Percentiles rank a stretch among this genome's conserved stretches.
phyloP scores from a whole-genome alignment of 2,113 vertebrate genomes.

The Tyto alba region DNA sequence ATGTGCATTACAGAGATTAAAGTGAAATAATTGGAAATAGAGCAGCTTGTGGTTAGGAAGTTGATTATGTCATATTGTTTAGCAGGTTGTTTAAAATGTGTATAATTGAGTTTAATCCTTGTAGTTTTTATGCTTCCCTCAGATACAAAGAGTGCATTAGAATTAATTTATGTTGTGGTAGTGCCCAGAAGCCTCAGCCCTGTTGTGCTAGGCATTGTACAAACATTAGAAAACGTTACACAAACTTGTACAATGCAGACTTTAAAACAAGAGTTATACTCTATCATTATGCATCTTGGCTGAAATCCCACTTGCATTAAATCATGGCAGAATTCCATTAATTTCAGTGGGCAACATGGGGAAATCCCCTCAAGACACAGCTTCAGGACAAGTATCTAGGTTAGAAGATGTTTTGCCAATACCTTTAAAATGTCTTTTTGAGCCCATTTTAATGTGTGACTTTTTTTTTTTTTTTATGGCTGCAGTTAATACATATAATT shows the following conservation, averaged over 20 bases:
- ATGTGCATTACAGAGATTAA: neutral
- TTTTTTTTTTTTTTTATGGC: neutral
- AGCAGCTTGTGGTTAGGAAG: conserved; percentile 37
- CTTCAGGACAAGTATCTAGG: neutral
- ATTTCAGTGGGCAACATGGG: neutral
- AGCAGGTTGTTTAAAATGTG: conserved; percentile 29
- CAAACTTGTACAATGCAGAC: neutral
- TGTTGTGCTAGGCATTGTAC: neutral
- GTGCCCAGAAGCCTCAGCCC: conserved; percentile 25
- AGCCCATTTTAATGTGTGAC: neutral
- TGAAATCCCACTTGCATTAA: neutral
- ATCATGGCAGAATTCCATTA: neutral
- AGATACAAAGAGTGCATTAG: conserved; percentile 15
- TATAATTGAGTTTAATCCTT: conserved; percentile 54
- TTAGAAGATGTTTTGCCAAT: neutral
- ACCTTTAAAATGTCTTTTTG: neutral
- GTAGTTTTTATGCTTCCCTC: conserved; percentile 16
- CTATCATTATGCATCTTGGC: neutral
- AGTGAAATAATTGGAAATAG: conserved; percentile 36
- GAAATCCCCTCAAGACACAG: neutral
- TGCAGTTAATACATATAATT: neutral
- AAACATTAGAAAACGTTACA: neutral
- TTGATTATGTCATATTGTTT: conserved; percentile 34
- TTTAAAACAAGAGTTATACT: neutral
- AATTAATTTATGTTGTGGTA: conserved; percentile 48